phyloP scores from a whole-genome alignment of 2,888 invertebrate species.

The Cyaniris semiargus region DNA sequence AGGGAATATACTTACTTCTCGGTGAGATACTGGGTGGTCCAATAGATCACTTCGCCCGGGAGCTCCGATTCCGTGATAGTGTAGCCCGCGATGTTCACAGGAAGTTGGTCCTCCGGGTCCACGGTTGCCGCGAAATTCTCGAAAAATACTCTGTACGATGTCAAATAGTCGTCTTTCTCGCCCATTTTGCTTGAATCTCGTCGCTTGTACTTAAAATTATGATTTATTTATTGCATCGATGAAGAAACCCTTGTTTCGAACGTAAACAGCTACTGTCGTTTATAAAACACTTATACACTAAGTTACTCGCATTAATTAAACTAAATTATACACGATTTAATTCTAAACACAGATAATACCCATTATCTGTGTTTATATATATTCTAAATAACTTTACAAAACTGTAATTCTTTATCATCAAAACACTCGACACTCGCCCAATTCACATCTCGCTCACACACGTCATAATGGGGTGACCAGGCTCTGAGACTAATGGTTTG shows the following conservation, averaged over 20 bases:
- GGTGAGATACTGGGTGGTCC: conserved; percentile 87
- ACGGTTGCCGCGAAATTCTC: conserved; percentile 85
- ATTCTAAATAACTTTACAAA: conserved; percentile 37
- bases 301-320: conserved; percentile 38
- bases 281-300: conserved; percentile 31
- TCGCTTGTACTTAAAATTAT: conserved; percentile 37
- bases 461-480: conserved; percentile 44
- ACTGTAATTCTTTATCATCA: conserved; percentile 52
- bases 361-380: no score
- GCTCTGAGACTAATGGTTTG: no score
- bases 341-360: no score
- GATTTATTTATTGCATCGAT: conserved; percentile 39
- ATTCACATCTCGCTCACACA: conserved; percentile 58
- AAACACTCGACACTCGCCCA: conserved; percentile 53
- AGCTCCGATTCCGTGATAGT: conserved; percentile 85
- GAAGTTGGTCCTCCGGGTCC: conserved; percentile 86
- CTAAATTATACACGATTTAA: conserved; percentile 36
- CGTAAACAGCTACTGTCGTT: conserved; percentile 33
- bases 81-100: conserved; percentile 85
- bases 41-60: conserved; percentile 87
- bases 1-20: conserved; percentile 83
- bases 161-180: conserved; percentile 85
- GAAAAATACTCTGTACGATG: conserved; percentile 85
- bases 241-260: conserved; percentile 43
- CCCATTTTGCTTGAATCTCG: conserved; percentile 57